Evolutionary conservation across 1,140 invertebrate genomes (phyloP).

Genomic region (Proctacanthus coquilletti): DNA sequence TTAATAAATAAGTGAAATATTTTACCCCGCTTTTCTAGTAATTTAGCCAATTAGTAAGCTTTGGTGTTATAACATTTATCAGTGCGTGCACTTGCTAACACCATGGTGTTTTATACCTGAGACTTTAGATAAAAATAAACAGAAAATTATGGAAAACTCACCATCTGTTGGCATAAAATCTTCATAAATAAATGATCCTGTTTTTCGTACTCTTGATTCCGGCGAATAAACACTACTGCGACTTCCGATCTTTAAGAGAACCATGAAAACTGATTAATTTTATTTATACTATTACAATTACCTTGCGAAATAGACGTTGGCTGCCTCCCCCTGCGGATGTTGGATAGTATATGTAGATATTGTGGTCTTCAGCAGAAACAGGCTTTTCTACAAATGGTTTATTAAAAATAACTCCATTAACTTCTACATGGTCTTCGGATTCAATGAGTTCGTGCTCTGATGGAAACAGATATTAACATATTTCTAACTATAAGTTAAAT

Average conservation of each 20-base stretch:
- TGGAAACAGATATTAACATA: constrained; percentile 15
- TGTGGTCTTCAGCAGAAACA: constrained; percentile 94
- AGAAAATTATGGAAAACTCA: no score
- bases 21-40: no score
- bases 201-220: constrained; percentile 88
- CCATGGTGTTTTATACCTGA: no score
- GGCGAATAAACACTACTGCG: constrained; percentile 96
- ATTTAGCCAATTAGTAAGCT: no score
- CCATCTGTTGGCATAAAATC: constrained; percentile 99
- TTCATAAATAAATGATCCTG: constrained; percentile 98
- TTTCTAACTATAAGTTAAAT: constrained; percentile 2
- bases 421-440: constrained; percentile 96
- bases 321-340: constrained; percentile 95
- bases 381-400: constrained; percentile 92
- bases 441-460: constrained; percentile 86
- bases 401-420: constrained; percentile 92
- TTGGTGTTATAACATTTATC: no score
- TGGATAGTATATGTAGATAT: constrained; percentile 99
- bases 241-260: constrained; percentile 73
- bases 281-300: constrained; percentile 28
- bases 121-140: no score
- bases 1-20: no score
- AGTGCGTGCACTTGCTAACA: no score
- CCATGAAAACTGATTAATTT: not conserved
- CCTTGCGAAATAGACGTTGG: constrained; percentile 93